Evolutionary conservation across 2,113 vertebrate genomes (phyloP), one percentile per base, ranked within the genome.

Genomic region (Marmota monax): DNA sequence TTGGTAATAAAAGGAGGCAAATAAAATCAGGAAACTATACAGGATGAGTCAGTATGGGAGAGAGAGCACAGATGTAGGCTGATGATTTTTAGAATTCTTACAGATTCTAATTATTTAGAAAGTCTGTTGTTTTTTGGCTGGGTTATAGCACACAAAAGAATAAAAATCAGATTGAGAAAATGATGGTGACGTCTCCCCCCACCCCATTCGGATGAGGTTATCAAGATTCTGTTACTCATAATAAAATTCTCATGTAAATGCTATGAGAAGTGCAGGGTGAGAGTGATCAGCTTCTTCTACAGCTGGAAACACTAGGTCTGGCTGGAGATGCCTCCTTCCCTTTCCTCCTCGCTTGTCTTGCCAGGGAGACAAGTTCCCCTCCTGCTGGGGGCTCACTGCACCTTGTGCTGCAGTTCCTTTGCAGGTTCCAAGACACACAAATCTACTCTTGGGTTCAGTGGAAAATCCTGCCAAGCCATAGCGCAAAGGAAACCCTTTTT

Each of bases 81-180:
- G 67, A n/a, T 23, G 22, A 58, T 72, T 87, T 61, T 67, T 69
- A 80, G 65, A 86, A 87, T 61, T 84, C 83, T 92, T 42, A 86
- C 0, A 79, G 27, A 61, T 61, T 76, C 53, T 74, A 48, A 78
- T 70, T 94, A 84, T 58, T 85, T 85, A 83, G 25, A 58, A 96
- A 73, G 34, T 22, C 10, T 25, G n/a, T 65, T 73, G 22, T 45
- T 77, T 82, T 82, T 14, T 1, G 48, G 17, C 29, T 63, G 39
- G 72, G 48, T 70, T 70, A 12, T 2, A 96, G 51, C 65, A 58
- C 5, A 74, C 0, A 48, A 3, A 77, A 65, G 56, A 84, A 86
- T 20, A 88, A 90, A 93, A 93, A 92, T 69, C 42, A 73, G 77
- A 86, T 25, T 39, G 77, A 80, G 78, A 84, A 73, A 91, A 93